Percentiles rank a stretch among this genome's conserved stretches.
These are phyloP conservation scores for Pantelozetes paolii DNA, from an alignment of 2,888 invertebrate species.

Conservation along the genomic window DNA sequence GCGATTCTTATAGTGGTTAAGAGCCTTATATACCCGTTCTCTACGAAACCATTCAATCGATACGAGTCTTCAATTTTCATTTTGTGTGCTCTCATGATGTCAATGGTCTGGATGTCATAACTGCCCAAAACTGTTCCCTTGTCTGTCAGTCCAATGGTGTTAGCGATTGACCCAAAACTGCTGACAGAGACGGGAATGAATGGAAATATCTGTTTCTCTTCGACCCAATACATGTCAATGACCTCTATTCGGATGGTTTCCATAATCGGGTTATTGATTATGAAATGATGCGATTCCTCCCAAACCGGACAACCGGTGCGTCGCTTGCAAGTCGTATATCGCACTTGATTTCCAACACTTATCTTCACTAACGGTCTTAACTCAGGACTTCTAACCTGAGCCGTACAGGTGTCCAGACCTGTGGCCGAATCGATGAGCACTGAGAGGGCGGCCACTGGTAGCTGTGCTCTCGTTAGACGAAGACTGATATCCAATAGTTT, in stretches of 20 bases:
- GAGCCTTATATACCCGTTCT: constrained; percentile 5
- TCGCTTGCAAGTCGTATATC: constrained; percentile 13
- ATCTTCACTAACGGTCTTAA: constrained; percentile 21
- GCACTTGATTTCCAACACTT: constrained; percentile 35
- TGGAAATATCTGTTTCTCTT: constrained; percentile 23
- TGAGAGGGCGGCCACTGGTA: constrained; percentile 25
- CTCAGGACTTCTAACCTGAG: constrained; percentile 22
- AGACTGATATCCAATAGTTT: background rate
- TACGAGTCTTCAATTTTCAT: constrained; percentile 26
- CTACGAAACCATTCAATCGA: constrained; percentile 20
- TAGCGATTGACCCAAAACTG: background rate
- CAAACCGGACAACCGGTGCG: constrained; percentile 34
- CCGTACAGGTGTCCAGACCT: constrained; percentile 16
- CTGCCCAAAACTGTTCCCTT: constrained; percentile 13
- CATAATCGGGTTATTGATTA: constrained; percentile 15
- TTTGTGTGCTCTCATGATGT: background rate
- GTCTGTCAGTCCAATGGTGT: background rate
- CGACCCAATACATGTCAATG: constrained; percentile 34
- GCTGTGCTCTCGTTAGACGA: background rate
- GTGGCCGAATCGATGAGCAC: constrained; percentile 19
- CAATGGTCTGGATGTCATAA: background rate
- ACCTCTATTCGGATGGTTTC: constrained; percentile 14
- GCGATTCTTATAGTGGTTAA: constrained; percentile 3
- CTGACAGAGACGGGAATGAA: background rate
- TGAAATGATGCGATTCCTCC: constrained; percentile 21